Evolutionary conservation across 2,113 vertebrate genomes (phyloP).

Genomic region (Ifrita kowaldi): DNA sequence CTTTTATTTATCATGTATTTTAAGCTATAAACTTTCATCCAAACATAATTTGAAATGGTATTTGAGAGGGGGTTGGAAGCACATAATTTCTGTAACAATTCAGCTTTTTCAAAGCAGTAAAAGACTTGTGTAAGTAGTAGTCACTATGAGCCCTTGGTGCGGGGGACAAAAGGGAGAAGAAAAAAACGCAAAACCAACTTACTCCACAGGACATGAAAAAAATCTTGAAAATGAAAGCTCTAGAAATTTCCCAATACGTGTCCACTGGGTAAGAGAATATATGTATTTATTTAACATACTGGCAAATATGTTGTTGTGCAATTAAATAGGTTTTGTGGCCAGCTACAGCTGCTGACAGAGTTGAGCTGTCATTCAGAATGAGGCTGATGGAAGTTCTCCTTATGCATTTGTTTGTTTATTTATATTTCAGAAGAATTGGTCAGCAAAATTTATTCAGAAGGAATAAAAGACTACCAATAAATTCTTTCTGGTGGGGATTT

Average conservation of each 20-base stretch:
- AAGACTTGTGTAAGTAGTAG: neutral
- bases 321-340: slow-evolving; percentile 41
- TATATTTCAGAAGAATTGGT: slow-evolving; percentile 37
- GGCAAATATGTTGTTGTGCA: slow-evolving; percentile 8
- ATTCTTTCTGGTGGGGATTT: slow-evolving; percentile 8
- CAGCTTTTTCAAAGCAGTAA: neutral
- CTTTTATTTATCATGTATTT: slow-evolving; percentile 1
- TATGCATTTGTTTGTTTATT: slow-evolving; percentile 65
- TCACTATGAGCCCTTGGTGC: neutral
- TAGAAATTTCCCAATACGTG: slow-evolving; percentile 11
- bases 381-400: neutral
- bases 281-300: slow-evolving; percentile 61
- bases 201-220: neutral
- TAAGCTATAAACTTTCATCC: neutral
- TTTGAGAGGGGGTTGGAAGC: slow-evolving; percentile 16
- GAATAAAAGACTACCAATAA: slow-evolving; percentile 39
- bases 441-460: slow-evolving; percentile 39
- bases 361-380: slow-evolving; percentile 42
- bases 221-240: slow-evolving; percentile 37
- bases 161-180: neutral
- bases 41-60: neutral
- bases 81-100: slow-evolving; percentile 29
- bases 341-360: slow-evolving; percentile 28
- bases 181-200: neutral
- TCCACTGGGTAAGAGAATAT: neutral